Evolutionary conservation across 2,113 vertebrate species (phyloP), one percentile per base, ranked within the genome.

Genomic region (Tachysurus fulvidraco): DNA sequence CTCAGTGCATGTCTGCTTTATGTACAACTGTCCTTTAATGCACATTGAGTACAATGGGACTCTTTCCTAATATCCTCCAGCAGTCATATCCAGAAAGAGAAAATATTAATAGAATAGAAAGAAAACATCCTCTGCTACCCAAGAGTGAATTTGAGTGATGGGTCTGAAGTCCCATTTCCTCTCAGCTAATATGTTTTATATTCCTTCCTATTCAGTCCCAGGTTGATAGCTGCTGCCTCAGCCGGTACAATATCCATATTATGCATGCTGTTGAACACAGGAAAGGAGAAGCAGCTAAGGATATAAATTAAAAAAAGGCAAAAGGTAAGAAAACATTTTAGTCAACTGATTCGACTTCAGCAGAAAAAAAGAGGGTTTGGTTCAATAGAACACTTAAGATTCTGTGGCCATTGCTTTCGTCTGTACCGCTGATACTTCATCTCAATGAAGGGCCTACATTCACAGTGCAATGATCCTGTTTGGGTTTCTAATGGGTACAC

Each of bases 381-480:
- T 94, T 95, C 94, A 94, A 91, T 81, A 88, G 90, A 90, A 94
- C 92, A 91, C 93, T 94, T 94, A 92, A 92, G 91, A 95, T 95
- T 95, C 94, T 90, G 86, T 89, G 90, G 91, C 90, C 81, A 62
- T 57, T 41, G 84, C 85, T 90, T 83, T 65, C 90, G 91, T 92
- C 93, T 88, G 87, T 87, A 55, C 91, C 83, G 89, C 90, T 92
- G 91, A 91, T 91, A 81, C 91, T 92, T 84, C 85, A 83, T 90
- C 84, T 91, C 90, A 92, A 92, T 89, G 92, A 93, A 86, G 91
- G 90, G 82, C 85, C 89, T 92, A 91, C 89, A 92, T 92, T 94
- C 90, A 89, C 87, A 83, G 85, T 88, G 86, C 89, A 92, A 90
- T 91, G 92, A 94, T 91, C 91, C 91, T 91, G 92, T 93, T 95